Conservation (phyloP, 2,797 vertebrate genomes). For the Hypotaenidia okinawae region DNA sequence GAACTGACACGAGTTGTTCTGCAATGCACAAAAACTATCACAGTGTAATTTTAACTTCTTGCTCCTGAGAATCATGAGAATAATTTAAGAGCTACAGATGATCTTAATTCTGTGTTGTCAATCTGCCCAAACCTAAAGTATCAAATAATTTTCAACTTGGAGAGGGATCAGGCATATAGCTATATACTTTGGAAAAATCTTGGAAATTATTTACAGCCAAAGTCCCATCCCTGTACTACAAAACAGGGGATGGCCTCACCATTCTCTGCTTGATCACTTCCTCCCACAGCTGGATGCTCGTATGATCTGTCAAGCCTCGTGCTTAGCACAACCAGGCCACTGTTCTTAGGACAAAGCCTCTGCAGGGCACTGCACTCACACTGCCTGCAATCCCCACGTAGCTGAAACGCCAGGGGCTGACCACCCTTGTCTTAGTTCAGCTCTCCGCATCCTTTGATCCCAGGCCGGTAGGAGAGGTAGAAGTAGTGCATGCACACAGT, state of each 20-base stretch:
- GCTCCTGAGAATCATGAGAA: background rate
- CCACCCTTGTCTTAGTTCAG: background rate
- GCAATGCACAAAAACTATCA: background rate
- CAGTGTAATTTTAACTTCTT: background rate
- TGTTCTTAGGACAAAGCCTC: background rate
- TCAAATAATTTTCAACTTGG: background rate
- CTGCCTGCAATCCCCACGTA: rapidly evolving
- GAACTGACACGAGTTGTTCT: background rate
- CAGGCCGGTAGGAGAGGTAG: background rate
- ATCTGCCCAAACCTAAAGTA: background rate
- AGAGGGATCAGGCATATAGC: background rate
- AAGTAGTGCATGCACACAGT: rapidly evolving
- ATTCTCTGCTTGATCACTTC: background rate
- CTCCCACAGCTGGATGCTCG: background rate
- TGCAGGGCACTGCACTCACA: background rate
- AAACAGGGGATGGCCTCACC: background rate
- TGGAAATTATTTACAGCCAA: background rate
- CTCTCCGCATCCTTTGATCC: background rate
- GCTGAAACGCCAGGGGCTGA: background rate
- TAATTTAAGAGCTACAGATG: background rate
- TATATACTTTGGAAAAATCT: rapidly evolving
- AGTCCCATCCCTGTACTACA: background rate
- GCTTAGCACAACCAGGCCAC: background rate
- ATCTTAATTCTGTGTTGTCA: background rate
- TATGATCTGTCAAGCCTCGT: background rate